Conservation (phyloP, 2,113 vertebrate genomes). For the Forbesichthys agassizii region DNA sequence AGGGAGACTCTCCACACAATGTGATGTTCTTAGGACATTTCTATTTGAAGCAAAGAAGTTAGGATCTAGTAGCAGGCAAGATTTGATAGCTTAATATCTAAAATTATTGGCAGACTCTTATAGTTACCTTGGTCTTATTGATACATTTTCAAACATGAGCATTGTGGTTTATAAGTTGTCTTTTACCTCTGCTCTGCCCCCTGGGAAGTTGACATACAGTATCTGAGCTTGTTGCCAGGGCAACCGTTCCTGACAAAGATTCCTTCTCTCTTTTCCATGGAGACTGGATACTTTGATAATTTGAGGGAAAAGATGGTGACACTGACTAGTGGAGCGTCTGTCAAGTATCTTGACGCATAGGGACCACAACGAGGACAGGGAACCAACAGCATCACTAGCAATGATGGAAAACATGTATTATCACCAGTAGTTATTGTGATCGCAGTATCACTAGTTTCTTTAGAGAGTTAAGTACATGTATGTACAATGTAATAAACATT, state of each 20-base stretch:
- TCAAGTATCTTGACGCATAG: constrained; percentile 52
- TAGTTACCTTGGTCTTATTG: not conserved
- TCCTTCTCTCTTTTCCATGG: constrained; percentile 60
- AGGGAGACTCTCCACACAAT: too few relatives aligned
- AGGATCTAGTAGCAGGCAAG: not conserved
- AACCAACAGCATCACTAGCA: constrained; percentile 30
- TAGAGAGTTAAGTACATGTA: too few relatives aligned
- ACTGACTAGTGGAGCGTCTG: constrained; percentile 42
- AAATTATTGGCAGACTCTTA: not conserved
- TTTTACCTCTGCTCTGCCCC: constrained; percentile 44
- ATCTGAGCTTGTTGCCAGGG: constrained; percentile 71
- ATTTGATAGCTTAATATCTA: not conserved
- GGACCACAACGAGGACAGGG: constrained; percentile 22
- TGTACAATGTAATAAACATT: too few relatives aligned
- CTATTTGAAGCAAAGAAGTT: too few relatives aligned
- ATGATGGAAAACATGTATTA: constrained; percentile 9
- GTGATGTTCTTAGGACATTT: not conserved
- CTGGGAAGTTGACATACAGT: constrained; percentile 51
- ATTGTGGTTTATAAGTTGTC: constrained; percentile 48
- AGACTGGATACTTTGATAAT: constrained; percentile 76
- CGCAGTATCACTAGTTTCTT: not conserved
- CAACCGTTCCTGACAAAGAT: constrained; percentile 67
- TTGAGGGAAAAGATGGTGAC: constrained; percentile 61
- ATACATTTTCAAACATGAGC: not conserved
- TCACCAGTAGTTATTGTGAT: constrained; percentile 7